phyloP scores from a whole-genome alignment of 2,113 vertebrate species.

The Zingel zingel region DNA sequence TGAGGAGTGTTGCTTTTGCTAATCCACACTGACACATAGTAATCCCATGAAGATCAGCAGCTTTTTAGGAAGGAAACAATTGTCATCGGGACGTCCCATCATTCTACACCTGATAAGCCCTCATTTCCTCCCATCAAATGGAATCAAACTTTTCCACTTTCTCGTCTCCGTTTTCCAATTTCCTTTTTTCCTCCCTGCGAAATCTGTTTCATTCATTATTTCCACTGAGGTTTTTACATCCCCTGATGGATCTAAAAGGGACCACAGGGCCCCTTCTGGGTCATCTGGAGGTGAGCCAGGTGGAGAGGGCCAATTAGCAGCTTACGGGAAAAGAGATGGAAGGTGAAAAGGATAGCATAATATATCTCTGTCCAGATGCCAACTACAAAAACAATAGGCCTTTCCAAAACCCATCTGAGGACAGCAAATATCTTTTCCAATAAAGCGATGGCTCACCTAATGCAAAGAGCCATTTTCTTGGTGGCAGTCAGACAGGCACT shows the following conservation, averaged over 20 bases:
- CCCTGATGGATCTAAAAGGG: conserved; percentile 18
- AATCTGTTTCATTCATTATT: neutral
- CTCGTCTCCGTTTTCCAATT: conserved; percentile 1
- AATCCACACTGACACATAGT: conserved; percentile 66
- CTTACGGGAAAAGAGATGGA: conserved; percentile 25
- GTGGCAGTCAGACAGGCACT: neutral
- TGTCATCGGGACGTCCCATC: conserved; percentile 27
- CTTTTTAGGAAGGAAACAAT: conserved; percentile 42
- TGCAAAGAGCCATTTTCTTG: neutral
- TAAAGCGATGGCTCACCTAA: neutral
- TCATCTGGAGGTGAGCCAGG: conserved; percentile 52
- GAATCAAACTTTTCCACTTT: neutral
- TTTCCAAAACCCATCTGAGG: neutral
- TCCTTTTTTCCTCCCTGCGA: neutral
- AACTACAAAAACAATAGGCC: neutral
- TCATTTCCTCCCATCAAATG: neutral
- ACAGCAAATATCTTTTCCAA: neutral
- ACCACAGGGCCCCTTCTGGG: conserved; percentile 21
- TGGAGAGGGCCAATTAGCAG: conserved; percentile 46
- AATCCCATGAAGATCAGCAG: conserved; percentile 58
- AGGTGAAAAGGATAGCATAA: conserved; percentile 33
- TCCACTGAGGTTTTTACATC: conserved; percentile 19
- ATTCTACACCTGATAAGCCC: neutral
- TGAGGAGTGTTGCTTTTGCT: conserved; percentile 49
- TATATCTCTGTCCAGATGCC: neutral